Base-by-base conservation (phyloP, 2,113 vertebrate genomes). In the Cygnus buccinator region DNA sequence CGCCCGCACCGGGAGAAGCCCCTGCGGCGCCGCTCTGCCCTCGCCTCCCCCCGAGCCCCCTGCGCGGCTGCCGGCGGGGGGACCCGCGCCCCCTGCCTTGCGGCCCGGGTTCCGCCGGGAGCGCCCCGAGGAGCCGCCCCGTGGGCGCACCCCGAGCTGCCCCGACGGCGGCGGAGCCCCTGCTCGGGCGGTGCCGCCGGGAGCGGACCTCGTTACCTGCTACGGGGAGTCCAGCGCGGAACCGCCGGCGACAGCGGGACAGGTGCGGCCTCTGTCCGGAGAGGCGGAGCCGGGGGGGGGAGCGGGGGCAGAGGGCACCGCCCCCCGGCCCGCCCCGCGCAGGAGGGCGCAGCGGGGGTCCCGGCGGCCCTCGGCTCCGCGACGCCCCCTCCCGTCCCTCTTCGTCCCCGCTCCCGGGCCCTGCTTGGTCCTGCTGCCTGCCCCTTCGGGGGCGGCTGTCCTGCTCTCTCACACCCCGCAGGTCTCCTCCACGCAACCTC, bases 211-310 rank as follows among this genome's bases (percentile, higher is more conserved):
- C 46, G 46, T 52, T 62, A 81, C 83, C 76, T 61, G 54, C 67
- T 50, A 33, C 44, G 5, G 25, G 25, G 28, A 66, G 84, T 88
- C 83, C 83, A 89, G 86, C 88, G 89, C 82, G 50, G 13, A 44
- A 5, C 92, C 55, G 55, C 44, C 90, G 54, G 57, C 73, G 43
- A 71, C 91, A 62, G 33, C 58, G 22, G 43, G 41, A 54, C 84
- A 31, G 70, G 57, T 33, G 86, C 78, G 31, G 70, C 72, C 33
- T 63, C 22, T 59, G 92, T 67, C 66, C 48, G 0, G 58, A 75
- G 81, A 41, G 96, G 95, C 77, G 91, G 44, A 58, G 89, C 80
- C 75, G 75, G 91, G 84, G 92, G 93, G 94, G 94, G 94, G 9
- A 35, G 39, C 39, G 5, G 31, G 94, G 20, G 28, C 19, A 37